Conservation (phyloP, 2,113 vertebrate genomes). For the Ciconia maguari region DNA sequence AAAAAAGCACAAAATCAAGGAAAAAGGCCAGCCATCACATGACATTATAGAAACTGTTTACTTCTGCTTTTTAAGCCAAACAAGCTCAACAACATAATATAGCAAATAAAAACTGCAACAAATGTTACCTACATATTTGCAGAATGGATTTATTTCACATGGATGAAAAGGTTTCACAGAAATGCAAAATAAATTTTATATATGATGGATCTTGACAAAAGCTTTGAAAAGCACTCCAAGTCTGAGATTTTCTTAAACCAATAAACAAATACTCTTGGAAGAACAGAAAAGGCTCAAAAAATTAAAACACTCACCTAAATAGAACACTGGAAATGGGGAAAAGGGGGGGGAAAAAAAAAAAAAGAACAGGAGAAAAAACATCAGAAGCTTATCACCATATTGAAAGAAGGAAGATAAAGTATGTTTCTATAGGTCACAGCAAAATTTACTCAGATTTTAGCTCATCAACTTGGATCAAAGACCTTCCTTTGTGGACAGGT, state of each 20-base stretch:
- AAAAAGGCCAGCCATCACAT: conserved; percentile 53
- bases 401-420: not conserved
- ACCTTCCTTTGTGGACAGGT: not conserved
- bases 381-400: conserved; percentile 67
- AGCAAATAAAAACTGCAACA: conserved; percentile 72
- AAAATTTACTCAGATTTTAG: conserved; percentile 40
- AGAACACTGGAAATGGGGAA: conserved; percentile 70
- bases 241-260: conserved; percentile 62
- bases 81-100: conserved; percentile 62
- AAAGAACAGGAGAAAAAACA: conserved; percentile 68
- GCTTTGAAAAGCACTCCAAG: conserved; percentile 61
- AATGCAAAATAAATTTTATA: conserved; percentile 64
- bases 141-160: conserved; percentile 67
- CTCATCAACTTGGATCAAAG: not conserved
- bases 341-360: too few species aligned
- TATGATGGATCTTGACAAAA: conserved; percentile 50
- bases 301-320: conserved; percentile 78
- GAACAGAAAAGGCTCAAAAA: conserved; percentile 58
- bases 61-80: conserved; percentile 69
- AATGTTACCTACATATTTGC: conserved; percentile 33
- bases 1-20: conserved; percentile 9
- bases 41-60: conserved; percentile 44
- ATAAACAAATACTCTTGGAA: conserved; percentile 42
- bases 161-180: conserved; percentile 64
- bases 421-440: not conserved